Percentiles rank a stretch among this genome's conserved stretches.
Conservation (phyloP, 2,888 invertebrate species). For the Tipula confusa region DNA sequence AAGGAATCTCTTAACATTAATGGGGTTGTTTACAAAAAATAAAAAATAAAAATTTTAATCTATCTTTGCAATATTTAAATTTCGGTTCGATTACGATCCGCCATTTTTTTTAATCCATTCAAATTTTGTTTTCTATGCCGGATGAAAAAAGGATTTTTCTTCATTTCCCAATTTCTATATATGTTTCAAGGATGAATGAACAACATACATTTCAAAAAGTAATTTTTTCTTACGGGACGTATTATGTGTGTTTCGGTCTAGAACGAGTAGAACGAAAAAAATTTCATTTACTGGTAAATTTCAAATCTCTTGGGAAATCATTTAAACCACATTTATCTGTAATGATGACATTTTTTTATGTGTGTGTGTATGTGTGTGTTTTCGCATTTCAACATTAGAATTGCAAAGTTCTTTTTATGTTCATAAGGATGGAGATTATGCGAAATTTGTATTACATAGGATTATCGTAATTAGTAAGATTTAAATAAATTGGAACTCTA, state of each 20-base stretch:
- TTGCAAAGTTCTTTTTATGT: not conserved
- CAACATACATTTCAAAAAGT: not conserved
- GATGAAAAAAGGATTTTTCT: not conserved
- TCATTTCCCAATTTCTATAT: constrained; percentile 14
- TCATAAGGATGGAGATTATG: not conserved
- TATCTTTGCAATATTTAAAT: not conserved
- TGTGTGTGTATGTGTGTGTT: too few relatives aligned
- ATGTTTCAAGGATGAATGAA: constrained; percentile 12
- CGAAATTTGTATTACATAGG: not conserved
- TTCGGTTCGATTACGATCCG: not conserved
- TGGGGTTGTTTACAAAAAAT: constrained; percentile 14
- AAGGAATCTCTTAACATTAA: not conserved
- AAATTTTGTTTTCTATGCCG: not conserved
- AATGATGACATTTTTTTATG: not conserved
- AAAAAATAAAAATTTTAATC: not conserved
- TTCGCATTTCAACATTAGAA: not conserved
- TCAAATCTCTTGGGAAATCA: constrained; percentile 33
- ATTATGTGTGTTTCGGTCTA: not conserved
- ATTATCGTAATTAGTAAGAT: not conserved
- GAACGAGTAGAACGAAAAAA: not conserved
- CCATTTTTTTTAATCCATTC: not conserved
- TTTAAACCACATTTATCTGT: constrained; percentile 33
- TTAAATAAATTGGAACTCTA: not conserved
- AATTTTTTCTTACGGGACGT: not conserved
- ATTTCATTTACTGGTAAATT: not conserved